These are phyloP conservation scores for Pinctada fucata DNA, from an alignment of 2,888 invertebrate genomes.

Conservation along the genomic window DNA sequence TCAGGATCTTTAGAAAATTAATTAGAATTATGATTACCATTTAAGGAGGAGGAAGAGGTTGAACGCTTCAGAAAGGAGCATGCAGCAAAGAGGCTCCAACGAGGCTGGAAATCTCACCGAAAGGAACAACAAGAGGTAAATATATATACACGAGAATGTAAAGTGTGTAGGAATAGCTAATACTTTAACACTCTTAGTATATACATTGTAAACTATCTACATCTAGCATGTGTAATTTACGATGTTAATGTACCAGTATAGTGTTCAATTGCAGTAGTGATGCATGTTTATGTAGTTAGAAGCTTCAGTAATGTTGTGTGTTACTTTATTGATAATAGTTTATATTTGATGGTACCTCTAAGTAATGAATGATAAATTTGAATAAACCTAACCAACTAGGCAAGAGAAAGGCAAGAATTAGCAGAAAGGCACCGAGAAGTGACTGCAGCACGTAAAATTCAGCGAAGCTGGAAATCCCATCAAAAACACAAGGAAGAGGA, in stretches of 20 bases:
- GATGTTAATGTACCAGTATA: background rate
- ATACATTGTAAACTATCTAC: background rate
- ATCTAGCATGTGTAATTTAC: background rate
- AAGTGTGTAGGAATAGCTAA: background rate
- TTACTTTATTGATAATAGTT: too few relatives aligned
- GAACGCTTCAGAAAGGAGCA: slow-evolving; percentile 58
- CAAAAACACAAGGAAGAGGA: slow-evolving; percentile 36
- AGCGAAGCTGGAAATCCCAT: slow-evolving; percentile 56
- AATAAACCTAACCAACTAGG: too few relatives aligned
- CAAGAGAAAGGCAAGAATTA: slow-evolving; percentile 15
- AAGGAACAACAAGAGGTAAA: slow-evolving; percentile 51
- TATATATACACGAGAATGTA: background rate
- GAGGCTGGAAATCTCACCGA: slow-evolving; percentile 52
- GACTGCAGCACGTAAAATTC: slow-evolving; percentile 59
- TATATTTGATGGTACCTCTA: too few relatives aligned
- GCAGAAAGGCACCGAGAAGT: slow-evolving; percentile 40
- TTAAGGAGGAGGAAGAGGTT: slow-evolving; percentile 45
- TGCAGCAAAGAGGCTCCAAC: slow-evolving; percentile 62
- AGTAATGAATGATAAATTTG: too few relatives aligned
- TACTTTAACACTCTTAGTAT: too few relatives aligned
- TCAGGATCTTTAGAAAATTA: too few relatives aligned
- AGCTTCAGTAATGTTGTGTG: too few relatives aligned
- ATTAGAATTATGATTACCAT: background rate
- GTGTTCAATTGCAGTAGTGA: too few relatives aligned
- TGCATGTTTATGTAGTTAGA: too few relatives aligned